These are phyloP conservation scores for Drosophila erecta DNA, from an alignment of 1,140 invertebrate genomes.

Conservation along the genomic window DNA sequence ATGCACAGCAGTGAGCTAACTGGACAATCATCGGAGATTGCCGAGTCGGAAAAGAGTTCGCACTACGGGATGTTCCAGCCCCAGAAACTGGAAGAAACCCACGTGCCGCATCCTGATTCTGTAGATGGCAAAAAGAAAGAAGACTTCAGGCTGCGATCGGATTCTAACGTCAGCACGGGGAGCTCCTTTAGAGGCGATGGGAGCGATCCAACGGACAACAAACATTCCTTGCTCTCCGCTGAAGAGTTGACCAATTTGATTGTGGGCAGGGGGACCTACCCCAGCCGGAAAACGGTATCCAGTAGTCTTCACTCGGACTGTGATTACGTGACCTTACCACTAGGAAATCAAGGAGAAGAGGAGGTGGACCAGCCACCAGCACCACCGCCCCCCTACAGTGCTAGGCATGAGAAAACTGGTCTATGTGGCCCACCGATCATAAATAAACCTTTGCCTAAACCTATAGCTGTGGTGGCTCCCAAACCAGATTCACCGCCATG, in stretches of 20 bases:
- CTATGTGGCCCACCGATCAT: constrained; percentile 70
- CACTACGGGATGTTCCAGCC: constrained; percentile 86
- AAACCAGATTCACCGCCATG: constrained; percentile 37
- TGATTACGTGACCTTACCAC: constrained; percentile 93
- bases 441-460: constrained; percentile 32
- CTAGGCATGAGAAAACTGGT: constrained; percentile 82
- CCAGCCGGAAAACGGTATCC: constrained; percentile 91
- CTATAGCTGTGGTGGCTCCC: constrained; percentile 30
- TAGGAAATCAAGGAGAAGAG: constrained; percentile 86
- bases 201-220: constrained; percentile 91
- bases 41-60: constrained; percentile 85
- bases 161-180: constrained; percentile 90
- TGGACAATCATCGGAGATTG: constrained; percentile 81
- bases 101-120: constrained; percentile 40
- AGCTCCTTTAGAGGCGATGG: constrained; percentile 93
- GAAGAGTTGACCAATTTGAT: constrained; percentile 93
- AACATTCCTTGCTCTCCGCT: constrained; percentile 90
- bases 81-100: constrained; percentile 40
- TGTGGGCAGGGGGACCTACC: constrained; percentile 90
- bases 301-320: constrained; percentile 94
- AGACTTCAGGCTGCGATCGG: constrained; percentile 88
- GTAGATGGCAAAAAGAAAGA: constrained; percentile 61
- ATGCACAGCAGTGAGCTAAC: constrained; percentile 89
- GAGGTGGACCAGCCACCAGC: constrained; percentile 84
- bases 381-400: constrained; percentile 85